Percentiles rank a stretch among this genome's conserved stretches.
phyloP scores from a whole-genome alignment of 2,113 vertebrate species.

The Salvelinus namaycush region DNA sequence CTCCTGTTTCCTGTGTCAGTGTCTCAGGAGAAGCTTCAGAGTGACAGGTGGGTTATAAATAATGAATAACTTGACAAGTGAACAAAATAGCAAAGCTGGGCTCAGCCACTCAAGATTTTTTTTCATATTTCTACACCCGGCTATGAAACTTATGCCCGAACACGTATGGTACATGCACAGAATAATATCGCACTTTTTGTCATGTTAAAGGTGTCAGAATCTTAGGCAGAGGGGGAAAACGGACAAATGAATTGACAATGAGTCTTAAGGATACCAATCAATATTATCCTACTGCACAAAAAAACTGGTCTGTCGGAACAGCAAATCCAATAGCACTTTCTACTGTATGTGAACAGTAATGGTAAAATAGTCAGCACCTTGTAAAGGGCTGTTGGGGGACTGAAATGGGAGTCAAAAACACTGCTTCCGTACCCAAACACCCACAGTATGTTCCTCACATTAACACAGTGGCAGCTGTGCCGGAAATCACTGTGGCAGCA shows the following conservation, averaged over 20 bases:
- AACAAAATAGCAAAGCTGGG: constrained; percentile 12
- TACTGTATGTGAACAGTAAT: too few species aligned
- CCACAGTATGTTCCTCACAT: constrained; percentile 17
- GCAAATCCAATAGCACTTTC: background rate
- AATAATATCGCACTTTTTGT: too few species aligned
- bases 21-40: background rate
- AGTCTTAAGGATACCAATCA: too few species aligned
- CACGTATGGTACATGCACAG: too few species aligned
- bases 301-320: too few species aligned
- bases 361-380: background rate
- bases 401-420: background rate
- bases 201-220: too few species aligned
- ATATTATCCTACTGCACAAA: too few species aligned
- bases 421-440: background rate
- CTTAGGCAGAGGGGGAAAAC: too few species aligned
- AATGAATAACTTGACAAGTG: constrained; percentile 6
- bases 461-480: constrained; percentile 31
- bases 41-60: constrained; percentile 18
- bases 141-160: background rate
- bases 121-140: background rate
- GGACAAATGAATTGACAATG: too few species aligned
- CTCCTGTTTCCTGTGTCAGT: background rate
- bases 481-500: constrained; percentile 24
- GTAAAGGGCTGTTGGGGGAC: background rate
- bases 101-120: background rate